Evolutionary conservation across 2,797 vertebrate species (phyloP), one percentile per base, ranked within the genome.

Genomic region (Acomys russatus): DNA sequence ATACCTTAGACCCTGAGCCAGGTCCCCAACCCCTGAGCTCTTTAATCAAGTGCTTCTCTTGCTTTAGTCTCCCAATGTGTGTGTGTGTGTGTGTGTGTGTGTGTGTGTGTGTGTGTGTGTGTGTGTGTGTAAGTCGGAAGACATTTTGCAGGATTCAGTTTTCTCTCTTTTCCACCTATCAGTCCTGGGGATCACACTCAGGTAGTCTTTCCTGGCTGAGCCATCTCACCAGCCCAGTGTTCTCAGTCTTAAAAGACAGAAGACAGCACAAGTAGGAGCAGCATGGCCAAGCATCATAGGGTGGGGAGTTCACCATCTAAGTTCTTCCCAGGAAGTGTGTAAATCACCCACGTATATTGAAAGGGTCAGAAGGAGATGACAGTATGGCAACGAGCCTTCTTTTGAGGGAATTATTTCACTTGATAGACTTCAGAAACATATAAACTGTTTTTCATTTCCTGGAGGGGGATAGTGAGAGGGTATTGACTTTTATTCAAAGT

Each of bases 201-300:
- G 66, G 33, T 18, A 15, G 49, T 35, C 11, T 54, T 6, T 6
- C 23, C 49, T 54, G 44, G 30, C 64, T 35, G 66, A 86, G 33
- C 49, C 64, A 6, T 70, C 49, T 54, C 20, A 70, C 64, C 49
- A 54, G 30, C 7, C 20, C 49, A 54, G 0, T 23, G 30, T 70
- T 71, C 64, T 70, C 63, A n/a, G 3, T 54, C 30, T 86, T n/a
- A 61, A 68, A 49, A 76, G 68, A 51, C 15, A 14, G 3, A 23
- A 59, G 9, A 59, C 20, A 66, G 68, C 54, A 22, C 56, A 44
- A 76, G 17, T 11, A 90, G 71, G 38, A 49, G 10, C 35, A 35
- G 0, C 22, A 0, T 30, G 2, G 28, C 3, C 0, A 35, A 20
- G 73, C 18, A 2, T 79, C 74, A 0, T 8, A 2, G 85, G 20